Evolutionary conservation across 92 coral and sea anemone genomes (phyloP).

Genomic region (Actinernus sp.): DNA sequence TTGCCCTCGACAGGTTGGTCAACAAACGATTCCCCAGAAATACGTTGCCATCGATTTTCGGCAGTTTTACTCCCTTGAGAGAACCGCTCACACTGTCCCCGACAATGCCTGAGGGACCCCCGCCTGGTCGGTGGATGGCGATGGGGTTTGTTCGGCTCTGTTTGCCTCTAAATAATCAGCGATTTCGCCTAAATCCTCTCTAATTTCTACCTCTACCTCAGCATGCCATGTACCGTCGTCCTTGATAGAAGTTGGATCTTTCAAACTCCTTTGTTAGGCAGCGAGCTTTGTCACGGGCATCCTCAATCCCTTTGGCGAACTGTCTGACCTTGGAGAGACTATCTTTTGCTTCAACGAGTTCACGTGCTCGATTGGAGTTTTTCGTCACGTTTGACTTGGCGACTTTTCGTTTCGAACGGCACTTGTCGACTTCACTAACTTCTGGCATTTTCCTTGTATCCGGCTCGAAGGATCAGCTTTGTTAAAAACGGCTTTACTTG

Average conservation of each 20-base stretch:
- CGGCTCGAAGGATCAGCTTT: constrained; percentile 12
- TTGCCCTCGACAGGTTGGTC: no score
- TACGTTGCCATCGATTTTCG: constrained; percentile 17
- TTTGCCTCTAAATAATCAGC: background rate
- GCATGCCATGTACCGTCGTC: no score
- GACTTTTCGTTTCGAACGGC: background rate
- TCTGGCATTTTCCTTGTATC: background rate
- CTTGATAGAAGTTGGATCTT: no score
- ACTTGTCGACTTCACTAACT: background rate
- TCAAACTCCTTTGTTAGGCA: background rate
- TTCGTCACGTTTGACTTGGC: background rate
- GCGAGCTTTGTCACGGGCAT: background rate
- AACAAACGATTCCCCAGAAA: constrained; percentile 21
- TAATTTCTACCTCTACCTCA: no score
- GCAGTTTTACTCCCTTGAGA: constrained; percentile 26
- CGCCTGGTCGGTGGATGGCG: background rate
- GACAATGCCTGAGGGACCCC: constrained; percentile 3
- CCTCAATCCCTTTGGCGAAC: background rate
- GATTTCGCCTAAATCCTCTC: background rate
- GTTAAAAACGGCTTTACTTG: background rate
- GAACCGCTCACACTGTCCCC: constrained; percentile 8
- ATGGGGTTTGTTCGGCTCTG: no score
- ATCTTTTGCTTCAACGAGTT: background rate
- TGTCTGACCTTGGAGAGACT: background rate
- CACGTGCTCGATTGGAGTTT: background rate